phyloP scores from a whole-genome alignment of 2,888 invertebrate genomes.

The Drosophila nr. fundita region DNA sequence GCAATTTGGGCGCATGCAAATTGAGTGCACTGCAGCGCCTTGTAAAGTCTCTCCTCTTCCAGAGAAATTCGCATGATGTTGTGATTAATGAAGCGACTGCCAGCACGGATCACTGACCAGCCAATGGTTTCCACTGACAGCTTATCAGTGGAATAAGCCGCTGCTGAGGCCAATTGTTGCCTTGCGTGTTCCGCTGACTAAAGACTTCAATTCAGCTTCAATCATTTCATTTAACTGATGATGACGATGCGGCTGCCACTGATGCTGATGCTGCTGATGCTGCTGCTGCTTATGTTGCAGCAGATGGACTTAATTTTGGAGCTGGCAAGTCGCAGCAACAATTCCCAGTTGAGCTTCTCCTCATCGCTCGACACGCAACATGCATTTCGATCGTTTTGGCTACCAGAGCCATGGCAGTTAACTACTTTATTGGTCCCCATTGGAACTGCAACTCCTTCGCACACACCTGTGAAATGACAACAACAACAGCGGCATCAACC shows the following conservation, averaged over 20 bases:
- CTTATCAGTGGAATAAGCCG: constrained; percentile 58
- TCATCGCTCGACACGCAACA: constrained; percentile 62
- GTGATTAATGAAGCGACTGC: constrained; percentile 76
- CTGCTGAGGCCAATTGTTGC: constrained; percentile 68
- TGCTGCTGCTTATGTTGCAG: constrained; percentile 23
- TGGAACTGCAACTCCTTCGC: constrained; percentile 60
- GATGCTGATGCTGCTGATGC: constrained; percentile 22
- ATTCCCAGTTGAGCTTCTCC: constrained; percentile 10
- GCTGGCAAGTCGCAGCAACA: constrained; percentile 7
- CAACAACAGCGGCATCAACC: constrained; percentile 15
- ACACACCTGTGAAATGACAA: constrained; percentile 75
- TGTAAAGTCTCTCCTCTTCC: constrained; percentile 40
- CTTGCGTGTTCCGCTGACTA: constrained; percentile 78
- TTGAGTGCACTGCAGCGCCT: constrained; percentile 26
- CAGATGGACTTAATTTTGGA: constrained; percentile 63
- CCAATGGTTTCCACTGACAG: constrained; percentile 67
- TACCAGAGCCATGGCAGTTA: constrained; percentile 72
- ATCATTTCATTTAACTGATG: constrained; percentile 81
- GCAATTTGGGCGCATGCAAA: constrained; percentile 67
- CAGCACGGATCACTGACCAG: constrained; percentile 56
- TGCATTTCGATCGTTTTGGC: constrained; percentile 72
- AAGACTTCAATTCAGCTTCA: constrained; percentile 80
- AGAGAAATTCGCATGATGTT: constrained; percentile 75
- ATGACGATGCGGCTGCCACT: constrained; percentile 65
- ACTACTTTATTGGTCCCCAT: constrained; percentile 73